phyloP scores from a whole-genome alignment of 2,113 vertebrate species.

The Pholis gunnellus region DNA sequence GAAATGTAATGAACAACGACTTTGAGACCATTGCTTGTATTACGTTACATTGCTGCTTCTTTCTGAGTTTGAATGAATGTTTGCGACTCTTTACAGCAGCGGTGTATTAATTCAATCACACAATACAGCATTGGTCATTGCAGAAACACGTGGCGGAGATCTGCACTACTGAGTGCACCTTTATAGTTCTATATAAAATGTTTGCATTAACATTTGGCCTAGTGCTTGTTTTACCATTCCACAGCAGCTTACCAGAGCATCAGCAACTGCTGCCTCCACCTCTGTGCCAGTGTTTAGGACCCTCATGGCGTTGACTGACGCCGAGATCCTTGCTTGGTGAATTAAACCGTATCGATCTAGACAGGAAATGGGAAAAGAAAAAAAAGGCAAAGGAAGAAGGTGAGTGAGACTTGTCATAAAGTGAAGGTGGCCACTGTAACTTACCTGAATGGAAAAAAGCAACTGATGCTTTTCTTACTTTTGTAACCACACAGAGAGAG shows the following conservation, averaged over 20 bases:
- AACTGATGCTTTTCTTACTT: background rate
- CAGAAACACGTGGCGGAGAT: too few relatives aligned
- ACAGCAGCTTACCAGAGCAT: slow-evolving; percentile 92
- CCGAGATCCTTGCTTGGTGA: slow-evolving; percentile 94
- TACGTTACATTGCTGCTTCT: too few relatives aligned
- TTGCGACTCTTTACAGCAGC: too few relatives aligned
- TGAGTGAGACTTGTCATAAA: background rate
- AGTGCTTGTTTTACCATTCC: background rate
- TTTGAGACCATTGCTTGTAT: too few relatives aligned
- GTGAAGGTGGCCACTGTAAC: background rate
- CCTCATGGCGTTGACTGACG: slow-evolving; percentile 95
- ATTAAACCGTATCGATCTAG: slow-evolving; percentile 95
- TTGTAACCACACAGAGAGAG: background rate
- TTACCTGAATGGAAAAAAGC: slow-evolving; percentile 42
- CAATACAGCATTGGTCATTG: too few relatives aligned
- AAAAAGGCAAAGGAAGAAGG: background rate
- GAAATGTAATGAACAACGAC: too few relatives aligned
- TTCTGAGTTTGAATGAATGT: too few relatives aligned
- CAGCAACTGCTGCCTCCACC: slow-evolving; percentile 96
- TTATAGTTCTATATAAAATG: background rate
- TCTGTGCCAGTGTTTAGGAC: slow-evolving; percentile 97
- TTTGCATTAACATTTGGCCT: background rate
- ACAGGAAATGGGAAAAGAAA: slow-evolving; percentile 54
- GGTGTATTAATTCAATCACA: too few relatives aligned
- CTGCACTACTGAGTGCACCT: background rate